These are phyloP conservation scores for Rhynchonycteris naso DNA, from an alignment of 2,797 vertebrate genomes.

Conservation along the genomic window DNA sequence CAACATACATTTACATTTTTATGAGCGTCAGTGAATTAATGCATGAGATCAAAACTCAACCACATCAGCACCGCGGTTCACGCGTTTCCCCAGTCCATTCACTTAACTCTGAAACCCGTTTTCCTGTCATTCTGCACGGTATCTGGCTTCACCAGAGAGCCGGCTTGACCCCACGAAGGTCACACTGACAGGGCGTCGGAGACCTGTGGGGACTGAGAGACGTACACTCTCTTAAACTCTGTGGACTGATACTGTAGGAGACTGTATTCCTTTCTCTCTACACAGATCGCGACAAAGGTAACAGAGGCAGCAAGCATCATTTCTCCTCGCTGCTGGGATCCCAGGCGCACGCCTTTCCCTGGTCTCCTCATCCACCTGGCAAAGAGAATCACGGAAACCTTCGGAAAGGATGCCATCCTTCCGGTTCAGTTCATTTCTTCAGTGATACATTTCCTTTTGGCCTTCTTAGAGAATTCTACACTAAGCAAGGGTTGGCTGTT, in stretches of 20 bases:
- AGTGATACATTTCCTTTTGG: background rate
- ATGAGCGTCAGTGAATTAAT: slow-evolving; percentile 44
- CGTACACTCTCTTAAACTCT: background rate
- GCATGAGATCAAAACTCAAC: background rate
- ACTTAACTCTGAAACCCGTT: background rate
- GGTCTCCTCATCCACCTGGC: background rate
- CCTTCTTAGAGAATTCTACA: background rate
- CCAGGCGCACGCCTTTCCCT: background rate
- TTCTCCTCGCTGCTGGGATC: background rate
- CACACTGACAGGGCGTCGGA: background rate
- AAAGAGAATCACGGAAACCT: background rate
- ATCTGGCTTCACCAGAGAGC: background rate
- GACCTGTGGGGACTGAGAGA: background rate
- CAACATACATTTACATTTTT: slow-evolving; percentile 44
- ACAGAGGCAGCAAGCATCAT: background rate
- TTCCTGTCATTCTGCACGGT: slow-evolving; percentile 1
- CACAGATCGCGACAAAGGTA: background rate
- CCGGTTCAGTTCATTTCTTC: background rate
- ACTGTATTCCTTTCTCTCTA: background rate
- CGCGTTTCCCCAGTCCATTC: background rate
- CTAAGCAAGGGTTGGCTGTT: background rate
- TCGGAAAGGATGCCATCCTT: background rate
- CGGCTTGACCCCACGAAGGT: background rate
- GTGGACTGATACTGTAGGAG: background rate
- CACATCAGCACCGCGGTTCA: background rate